phyloP scores from a whole-genome alignment of 2,888 invertebrate genomes.

The Clanis bilineata region DNA sequence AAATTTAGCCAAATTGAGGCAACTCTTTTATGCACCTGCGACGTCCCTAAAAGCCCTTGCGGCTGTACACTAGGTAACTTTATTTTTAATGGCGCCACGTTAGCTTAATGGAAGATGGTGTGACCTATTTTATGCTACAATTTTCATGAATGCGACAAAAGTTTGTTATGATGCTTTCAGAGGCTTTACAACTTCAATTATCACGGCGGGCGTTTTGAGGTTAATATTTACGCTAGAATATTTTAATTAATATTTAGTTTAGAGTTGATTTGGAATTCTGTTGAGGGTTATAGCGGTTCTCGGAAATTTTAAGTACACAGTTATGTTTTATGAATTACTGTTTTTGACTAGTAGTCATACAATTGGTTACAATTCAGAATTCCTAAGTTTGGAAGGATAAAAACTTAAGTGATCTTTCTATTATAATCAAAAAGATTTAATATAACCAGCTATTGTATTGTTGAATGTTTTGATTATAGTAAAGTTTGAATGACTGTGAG shows the following conservation, averaged over 20 bases:
- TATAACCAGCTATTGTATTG: no score
- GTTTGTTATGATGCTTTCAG: constrained; percentile 72
- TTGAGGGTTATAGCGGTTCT: neutral
- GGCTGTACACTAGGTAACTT: constrained; percentile 64
- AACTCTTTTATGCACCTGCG: constrained; percentile 75
- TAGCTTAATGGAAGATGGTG: constrained; percentile 73
- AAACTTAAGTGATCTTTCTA: no score
- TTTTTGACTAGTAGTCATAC: no score
- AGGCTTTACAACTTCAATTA: constrained; percentile 49
- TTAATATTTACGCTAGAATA: neutral
- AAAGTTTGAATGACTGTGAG: no score
- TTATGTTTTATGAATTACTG: neutral
- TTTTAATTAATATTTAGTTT: neutral
- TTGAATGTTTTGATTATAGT: no score
- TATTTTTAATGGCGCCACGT: constrained; percentile 75
- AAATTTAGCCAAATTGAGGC: constrained; percentile 64
- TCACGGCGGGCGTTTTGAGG: constrained; percentile 32
- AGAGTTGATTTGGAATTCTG: neutral
- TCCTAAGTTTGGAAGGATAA: no score
- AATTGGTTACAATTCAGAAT: no score
- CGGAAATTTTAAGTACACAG: neutral
- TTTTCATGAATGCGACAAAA: constrained; percentile 68
- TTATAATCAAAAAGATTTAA: no score
- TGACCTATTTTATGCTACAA: constrained; percentile 74
- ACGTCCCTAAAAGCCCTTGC: constrained; percentile 70